Evolutionary conservation across 2,113 vertebrate species (phyloP).

Genomic region (Takifugu bimaculatus): DNA sequence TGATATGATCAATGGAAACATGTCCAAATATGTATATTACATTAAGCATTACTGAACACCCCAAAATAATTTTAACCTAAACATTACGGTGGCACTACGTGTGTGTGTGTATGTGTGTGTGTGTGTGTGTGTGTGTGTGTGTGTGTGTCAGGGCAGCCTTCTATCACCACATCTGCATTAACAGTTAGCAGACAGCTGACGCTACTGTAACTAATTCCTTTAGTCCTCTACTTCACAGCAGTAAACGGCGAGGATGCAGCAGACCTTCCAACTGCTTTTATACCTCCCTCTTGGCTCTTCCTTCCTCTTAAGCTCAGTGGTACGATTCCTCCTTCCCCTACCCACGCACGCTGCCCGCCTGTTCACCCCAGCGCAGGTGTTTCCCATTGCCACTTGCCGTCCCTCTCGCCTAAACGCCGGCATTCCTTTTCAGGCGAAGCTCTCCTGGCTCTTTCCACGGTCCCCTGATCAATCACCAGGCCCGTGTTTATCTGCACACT

Average conservation of each 20-base stretch:
- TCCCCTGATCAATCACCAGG: conserved; percentile 77
- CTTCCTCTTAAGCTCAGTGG: conserved; percentile 39
- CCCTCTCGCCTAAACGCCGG: conserved; percentile 76
- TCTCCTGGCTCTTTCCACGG: conserved; percentile 75
- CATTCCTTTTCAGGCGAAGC: conserved; percentile 75
- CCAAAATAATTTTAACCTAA: no score
- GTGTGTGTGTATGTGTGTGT: conserved; percentile 36
- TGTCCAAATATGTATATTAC: no score
- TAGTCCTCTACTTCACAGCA: conserved; percentile 64
- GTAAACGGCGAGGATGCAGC: conserved; percentile 58
- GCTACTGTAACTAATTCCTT: conserved; percentile 61
- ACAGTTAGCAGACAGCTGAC: conserved; percentile 46
- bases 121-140: conserved; percentile 35
- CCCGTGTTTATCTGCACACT: conserved; percentile 83
- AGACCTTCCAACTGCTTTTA: conserved; percentile 38
- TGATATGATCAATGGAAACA: no score
- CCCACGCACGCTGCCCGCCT: conserved; percentile 36
- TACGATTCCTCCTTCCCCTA: conserved; percentile 3
- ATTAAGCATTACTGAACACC: no score
- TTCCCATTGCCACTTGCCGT: conserved; percentile 80
- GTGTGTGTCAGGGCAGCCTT: conserved; percentile 29
- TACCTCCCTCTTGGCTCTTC: conserved; percentile 34
- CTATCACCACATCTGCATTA: conserved; percentile 25
- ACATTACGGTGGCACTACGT: no score
- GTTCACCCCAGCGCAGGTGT: conserved; percentile 80